Percentiles rank a stretch among this genome's conserved stretches.
Evolutionary conservation across 2,888 invertebrate species (phyloP).

Genomic region (Drosophila mercatorum): DNA sequence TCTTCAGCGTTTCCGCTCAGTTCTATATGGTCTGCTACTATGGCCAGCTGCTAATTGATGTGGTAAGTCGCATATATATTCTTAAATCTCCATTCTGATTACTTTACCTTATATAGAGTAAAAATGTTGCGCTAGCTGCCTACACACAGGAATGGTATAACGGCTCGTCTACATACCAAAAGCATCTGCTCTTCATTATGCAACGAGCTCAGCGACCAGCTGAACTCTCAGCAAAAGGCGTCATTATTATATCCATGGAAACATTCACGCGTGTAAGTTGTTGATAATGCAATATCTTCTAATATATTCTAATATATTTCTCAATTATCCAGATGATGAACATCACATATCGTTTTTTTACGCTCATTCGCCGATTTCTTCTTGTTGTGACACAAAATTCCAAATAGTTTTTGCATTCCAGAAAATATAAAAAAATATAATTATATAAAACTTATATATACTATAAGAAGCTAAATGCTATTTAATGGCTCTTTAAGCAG

Average conservation of each 20-base stretch:
- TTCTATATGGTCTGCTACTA: constrained; percentile 2
- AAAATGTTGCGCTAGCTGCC: constrained; percentile 17
- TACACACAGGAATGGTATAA: constrained; percentile 49
- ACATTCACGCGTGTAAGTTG: constrained; percentile 2
- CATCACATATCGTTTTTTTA: constrained; percentile 48
- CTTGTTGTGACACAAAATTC: background rate
- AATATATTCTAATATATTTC: background rate
- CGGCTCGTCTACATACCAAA: constrained; percentile 41
- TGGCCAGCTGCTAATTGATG: background rate
- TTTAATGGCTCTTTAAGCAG: background rate
- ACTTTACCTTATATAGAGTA: background rate
- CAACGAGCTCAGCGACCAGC: constrained; percentile 10
- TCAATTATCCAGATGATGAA: constrained; percentile 40
- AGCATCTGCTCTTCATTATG: constrained; percentile 45
- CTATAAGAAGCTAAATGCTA: background rate
- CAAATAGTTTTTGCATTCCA: background rate
- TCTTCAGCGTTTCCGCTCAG: constrained; percentile 29
- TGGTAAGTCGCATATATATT: background rate
- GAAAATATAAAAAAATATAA: background rate
- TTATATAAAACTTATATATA: background rate
- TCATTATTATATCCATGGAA: constrained; percentile 3
- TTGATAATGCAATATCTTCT: background rate
- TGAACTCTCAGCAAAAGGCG: background rate
- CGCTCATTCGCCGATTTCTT: constrained; percentile 32
- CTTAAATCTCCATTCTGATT: background rate